Evolutionary conservation across 2,113 vertebrate genomes (phyloP).

Genomic region (Varanus salvator): DNA sequence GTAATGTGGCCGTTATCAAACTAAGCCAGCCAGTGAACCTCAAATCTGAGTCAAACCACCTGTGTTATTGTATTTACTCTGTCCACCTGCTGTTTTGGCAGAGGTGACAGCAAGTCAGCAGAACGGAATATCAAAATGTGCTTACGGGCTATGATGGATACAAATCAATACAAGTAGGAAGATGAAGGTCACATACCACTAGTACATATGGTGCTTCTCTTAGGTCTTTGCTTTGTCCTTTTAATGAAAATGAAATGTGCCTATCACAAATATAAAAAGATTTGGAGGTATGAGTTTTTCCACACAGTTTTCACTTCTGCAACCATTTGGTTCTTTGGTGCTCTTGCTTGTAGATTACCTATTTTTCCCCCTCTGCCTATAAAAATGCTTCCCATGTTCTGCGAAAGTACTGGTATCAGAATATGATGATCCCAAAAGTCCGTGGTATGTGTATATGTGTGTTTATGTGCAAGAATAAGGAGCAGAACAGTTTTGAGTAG

Average conservation of each 20-base stretch:
- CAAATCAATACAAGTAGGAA: not conserved
- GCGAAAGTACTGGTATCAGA: not conserved
- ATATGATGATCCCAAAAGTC: constrained; percentile 45
- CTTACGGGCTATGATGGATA: constrained; percentile 7
- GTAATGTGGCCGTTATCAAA: not conserved
- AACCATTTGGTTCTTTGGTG: not conserved
- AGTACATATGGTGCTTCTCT: not conserved
- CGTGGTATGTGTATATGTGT: constrained; percentile 54
- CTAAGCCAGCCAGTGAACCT: not conserved
- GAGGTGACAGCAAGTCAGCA: not conserved
- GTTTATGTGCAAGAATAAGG: constrained; percentile 12
- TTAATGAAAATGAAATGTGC: not conserved
- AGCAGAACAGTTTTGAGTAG: constrained; percentile 52
- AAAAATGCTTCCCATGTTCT: constrained; percentile 13
- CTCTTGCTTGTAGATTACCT: not conserved
- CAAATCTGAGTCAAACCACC: not conserved
- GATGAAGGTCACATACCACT: not conserved
- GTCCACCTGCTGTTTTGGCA: not conserved
- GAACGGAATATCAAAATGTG: not conserved
- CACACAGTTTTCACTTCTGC: not conserved
- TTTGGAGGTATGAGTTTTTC: not conserved
- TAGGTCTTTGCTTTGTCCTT: not conserved
- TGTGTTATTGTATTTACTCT: not conserved
- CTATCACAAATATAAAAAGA: constrained; percentile 1
- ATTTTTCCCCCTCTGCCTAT: not conserved